Conservation (phyloP, 2,888 invertebrate species). For the Sarcophaga rosellei region DNA sequence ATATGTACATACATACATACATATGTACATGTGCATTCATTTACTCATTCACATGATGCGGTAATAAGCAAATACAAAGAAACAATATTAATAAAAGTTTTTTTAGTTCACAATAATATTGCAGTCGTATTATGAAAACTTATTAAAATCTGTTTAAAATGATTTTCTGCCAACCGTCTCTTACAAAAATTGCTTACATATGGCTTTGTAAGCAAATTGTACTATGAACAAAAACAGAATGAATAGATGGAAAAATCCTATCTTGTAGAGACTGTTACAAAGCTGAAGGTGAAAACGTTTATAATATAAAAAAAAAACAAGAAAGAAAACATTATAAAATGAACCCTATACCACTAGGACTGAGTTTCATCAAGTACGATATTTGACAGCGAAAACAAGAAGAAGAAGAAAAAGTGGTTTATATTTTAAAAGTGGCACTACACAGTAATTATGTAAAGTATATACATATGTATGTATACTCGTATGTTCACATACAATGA, state of each 20-base stretch:
- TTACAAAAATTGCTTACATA: constrained; percentile 48
- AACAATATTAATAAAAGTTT: neutral
- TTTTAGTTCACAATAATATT: constrained; percentile 41
- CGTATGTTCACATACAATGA: constrained; percentile 11
- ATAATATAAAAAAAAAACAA: constrained; percentile 14
- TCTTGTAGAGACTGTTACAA: constrained; percentile 42
- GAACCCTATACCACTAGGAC: constrained; percentile 14
- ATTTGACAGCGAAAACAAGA: neutral
- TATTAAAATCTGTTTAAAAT: constrained; percentile 22
- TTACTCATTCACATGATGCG: constrained; percentile 1
- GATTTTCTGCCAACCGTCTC: neutral
- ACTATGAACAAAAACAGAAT: constrained; percentile 21
- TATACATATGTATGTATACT: neutral
- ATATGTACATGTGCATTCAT: neutral
- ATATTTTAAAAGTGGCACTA: constrained; percentile 49
- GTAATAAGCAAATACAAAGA: constrained; percentile 1
- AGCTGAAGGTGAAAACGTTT: constrained; percentile 63
- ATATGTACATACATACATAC: too few relatives aligned
- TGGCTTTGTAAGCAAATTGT: constrained; percentile 37
- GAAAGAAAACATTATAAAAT: neutral
- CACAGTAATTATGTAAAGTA: constrained; percentile 62
- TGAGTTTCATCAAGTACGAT: constrained; percentile 9
- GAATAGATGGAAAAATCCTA: constrained; percentile 19
- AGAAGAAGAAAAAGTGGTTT: constrained; percentile 13
- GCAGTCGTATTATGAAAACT: constrained; percentile 50